Evolutionary conservation across 2,888 invertebrate species (phyloP).

Genomic region (Mimachlamys varia): DNA sequence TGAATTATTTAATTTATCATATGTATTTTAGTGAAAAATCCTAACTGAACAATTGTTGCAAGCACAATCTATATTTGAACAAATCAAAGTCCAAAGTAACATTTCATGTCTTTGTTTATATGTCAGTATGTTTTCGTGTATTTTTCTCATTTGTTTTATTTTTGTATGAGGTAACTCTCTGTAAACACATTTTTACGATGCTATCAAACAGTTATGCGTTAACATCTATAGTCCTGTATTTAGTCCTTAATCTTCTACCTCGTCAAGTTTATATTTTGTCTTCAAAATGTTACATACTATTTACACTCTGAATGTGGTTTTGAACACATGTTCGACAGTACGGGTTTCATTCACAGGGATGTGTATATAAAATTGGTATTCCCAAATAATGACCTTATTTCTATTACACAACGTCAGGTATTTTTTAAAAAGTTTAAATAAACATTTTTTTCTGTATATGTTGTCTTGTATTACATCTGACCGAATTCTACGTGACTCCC

Average conservation of each 20-base stretch:
- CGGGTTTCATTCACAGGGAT: conserved; percentile 8
- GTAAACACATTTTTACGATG: background rate
- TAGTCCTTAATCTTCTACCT: background rate
- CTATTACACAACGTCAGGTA: background rate
- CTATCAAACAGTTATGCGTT: background rate
- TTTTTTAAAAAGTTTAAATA: conserved; percentile 20
- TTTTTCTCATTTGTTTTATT: background rate
- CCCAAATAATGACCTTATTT: conserved; percentile 3
- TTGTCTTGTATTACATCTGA: background rate
- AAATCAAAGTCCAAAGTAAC: conserved; percentile 16
- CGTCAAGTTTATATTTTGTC: background rate
- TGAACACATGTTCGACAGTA: background rate
- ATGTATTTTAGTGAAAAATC: background rate
- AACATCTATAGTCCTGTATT: background rate
- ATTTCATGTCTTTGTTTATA: background rate
- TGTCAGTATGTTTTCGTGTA: background rate
- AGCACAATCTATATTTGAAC: conserved; percentile 33
- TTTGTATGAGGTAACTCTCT: background rate
- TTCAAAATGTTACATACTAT: conserved; percentile 3
- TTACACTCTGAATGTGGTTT: background rate
- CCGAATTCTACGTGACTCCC: background rate
- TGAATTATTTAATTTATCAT: background rate
- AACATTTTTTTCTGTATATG: conserved; percentile 18
- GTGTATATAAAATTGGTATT: background rate
- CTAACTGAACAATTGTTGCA: background rate